Evolutionary conservation across 2,888 invertebrate species (phyloP), one percentile per base, ranked within the genome.

Genomic region (Melipona bicolor): DNA sequence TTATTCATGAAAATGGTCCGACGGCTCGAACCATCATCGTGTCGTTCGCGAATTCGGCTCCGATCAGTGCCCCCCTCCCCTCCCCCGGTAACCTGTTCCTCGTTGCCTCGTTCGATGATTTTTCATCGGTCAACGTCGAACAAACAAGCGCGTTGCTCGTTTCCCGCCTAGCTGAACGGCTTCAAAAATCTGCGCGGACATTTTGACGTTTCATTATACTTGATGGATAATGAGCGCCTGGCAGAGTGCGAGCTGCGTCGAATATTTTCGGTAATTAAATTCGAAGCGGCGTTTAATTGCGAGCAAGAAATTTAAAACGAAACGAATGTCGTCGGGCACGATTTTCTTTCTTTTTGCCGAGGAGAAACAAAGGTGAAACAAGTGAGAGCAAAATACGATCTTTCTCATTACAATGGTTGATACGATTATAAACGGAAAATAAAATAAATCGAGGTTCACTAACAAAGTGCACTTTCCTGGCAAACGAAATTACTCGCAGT

Each of bases 1-100:
- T 82, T 79, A 82, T 79, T 79, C 70, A 70, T 70, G 64, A n/a
- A 82, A 69, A 69, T 27, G 27, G 27, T 50, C 64, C 65, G 74
- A 74, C 65, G 70, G 54, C 69, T 69, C 52, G n/a, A 17, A 2
- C 72, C 61, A 32, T 71, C 71, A 68, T 59, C 68, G 50, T 27
- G 49, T 43, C 54, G 72, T 49, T 49, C 49, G 19, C 74, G 65
- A 15, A 67, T 56, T 75, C 74, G 17, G 49, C 9, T 43, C 43
- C 24, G 74, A 75, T 65, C 64, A 36, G 19, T n/a, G n/a, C n/a
- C 56, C 32, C 19, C 19, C 0, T 0, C 43, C 1, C 43, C 43
- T 36, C 36, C 43, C 43, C 9, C 43, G 43, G 4, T 24, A n/a
- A 17, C 6, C 50, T 64, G 15, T 69, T 69, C 13, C 52, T 65